phyloP scores from a whole-genome alignment of 2,888 invertebrate genomes.

The Chloromyia formosa region DNA sequence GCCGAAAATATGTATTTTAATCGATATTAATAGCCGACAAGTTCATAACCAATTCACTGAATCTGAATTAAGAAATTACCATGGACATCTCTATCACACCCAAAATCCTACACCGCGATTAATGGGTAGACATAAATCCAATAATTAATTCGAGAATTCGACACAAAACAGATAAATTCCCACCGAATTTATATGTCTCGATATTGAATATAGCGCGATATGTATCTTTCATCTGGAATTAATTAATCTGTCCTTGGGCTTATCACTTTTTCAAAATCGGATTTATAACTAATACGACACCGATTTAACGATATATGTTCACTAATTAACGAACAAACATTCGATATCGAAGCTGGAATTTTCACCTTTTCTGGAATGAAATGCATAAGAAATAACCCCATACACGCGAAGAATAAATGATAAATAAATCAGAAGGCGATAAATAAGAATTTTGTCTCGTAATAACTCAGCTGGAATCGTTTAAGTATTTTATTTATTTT shows the following conservation, averaged over 20 bases:
- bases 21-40: constrained; percentile 36
- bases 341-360: constrained; percentile 27
- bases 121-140: constrained; percentile 13
- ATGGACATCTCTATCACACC: background rate
- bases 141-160: constrained; percentile 33
- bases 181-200: constrained; percentile 17
- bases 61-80: constrained; percentile 36
- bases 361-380: constrained; percentile 39
- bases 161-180: constrained; percentile 35
- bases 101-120: too few relatives aligned
- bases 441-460: constrained; percentile 65
- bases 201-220: constrained; percentile 41
- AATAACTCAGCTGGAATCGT: constrained; percentile 62
- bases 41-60: constrained; percentile 12
- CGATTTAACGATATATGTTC: constrained; percentile 65
- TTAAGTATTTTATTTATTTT: constrained; percentile 6
- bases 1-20: background rate
- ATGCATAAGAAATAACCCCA: too few relatives aligned
- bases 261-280: constrained; percentile 58
- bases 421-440: constrained; percentile 64
- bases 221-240: constrained; percentile 59
- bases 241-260: constrained; percentile 63
- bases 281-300: constrained; percentile 64
- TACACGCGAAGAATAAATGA: constrained; percentile 5
- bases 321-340: constrained; percentile 63